phyloP scores from a whole-genome alignment of 2,797 vertebrate species.

The Onychomys leucogaster region DNA sequence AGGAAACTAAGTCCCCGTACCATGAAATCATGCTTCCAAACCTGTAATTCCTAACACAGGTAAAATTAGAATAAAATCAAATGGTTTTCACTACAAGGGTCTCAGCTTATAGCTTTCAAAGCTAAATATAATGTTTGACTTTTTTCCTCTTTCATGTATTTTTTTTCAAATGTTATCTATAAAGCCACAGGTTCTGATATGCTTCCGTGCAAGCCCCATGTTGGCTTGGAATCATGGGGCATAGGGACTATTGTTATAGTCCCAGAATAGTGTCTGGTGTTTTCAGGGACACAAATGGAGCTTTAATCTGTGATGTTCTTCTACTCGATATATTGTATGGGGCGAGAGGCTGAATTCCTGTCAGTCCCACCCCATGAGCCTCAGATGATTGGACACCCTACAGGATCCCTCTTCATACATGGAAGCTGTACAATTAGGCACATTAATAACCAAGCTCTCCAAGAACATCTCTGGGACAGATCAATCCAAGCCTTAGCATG shows the following conservation, averaged over 20 bases:
- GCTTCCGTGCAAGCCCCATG: constrained; percentile 69
- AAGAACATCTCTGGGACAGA: constrained; percentile 69
- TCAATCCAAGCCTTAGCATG: constrained; percentile 71
- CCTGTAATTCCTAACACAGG: constrained; percentile 37
- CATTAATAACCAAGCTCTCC: constrained; percentile 78
- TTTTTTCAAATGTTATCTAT: constrained; percentile 71
- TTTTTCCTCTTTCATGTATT: constrained; percentile 59
- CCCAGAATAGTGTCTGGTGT: constrained; percentile 64
- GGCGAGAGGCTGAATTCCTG: constrained; percentile 7
- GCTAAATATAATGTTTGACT: constrained; percentile 73
- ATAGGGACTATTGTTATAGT: constrained; percentile 74
- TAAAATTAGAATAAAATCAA: constrained; percentile 70
- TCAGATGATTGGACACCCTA: not conserved
- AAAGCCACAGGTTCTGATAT: constrained; percentile 68
- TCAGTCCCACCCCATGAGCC: not conserved
- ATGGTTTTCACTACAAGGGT: constrained; percentile 63
- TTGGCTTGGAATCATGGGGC: constrained; percentile 70
- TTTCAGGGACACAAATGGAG: constrained; percentile 46
- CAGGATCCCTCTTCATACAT: not conserved
- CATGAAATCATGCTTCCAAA: constrained; percentile 36
- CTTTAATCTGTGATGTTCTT: constrained; percentile 46
- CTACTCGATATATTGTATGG: constrained; percentile 23
- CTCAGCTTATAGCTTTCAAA: constrained; percentile 73
- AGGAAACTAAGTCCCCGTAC: not conserved
- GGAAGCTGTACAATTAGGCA: constrained; percentile 64